phyloP scores from a whole-genome alignment of 1,140 invertebrate genomes.

The Lasioglossum baleicum region DNA sequence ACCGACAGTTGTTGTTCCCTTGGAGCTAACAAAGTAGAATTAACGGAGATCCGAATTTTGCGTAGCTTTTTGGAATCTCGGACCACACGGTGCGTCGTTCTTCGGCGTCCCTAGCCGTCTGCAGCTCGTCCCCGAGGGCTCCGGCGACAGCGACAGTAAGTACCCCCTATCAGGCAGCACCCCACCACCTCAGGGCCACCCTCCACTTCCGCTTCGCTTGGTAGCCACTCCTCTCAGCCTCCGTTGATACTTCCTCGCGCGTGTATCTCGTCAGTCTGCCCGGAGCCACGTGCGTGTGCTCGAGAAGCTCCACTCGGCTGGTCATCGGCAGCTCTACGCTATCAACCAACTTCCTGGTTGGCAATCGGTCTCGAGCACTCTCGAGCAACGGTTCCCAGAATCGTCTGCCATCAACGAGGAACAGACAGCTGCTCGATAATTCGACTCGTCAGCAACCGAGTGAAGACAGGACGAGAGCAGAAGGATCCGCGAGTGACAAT shows the following conservation, averaged over 20 bases:
- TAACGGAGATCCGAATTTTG: no score
- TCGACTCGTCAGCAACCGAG: background rate
- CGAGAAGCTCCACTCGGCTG: constrained; percentile 39
- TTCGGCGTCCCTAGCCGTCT: constrained; percentile 16
- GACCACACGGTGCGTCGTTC: background rate
- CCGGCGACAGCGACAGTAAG: background rate
- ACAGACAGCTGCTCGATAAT: background rate
- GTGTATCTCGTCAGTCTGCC: constrained; percentile 66
- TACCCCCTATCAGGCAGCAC: constrained; percentile 22
- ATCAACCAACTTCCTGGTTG: constrained; percentile 6
- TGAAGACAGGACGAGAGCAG: background rate
- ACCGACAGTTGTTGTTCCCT: no score
- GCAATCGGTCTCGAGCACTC: background rate
- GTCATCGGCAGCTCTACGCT: background rate
- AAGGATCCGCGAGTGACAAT: background rate
- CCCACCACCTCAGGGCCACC: constrained; percentile 57
- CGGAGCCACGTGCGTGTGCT: constrained; percentile 64
- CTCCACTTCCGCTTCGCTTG: constrained; percentile 62
- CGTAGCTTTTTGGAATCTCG: no score
- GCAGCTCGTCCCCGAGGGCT: constrained; percentile 4
- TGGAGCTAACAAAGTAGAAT: no score
- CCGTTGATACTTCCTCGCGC: constrained; percentile 65
- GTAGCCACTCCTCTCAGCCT: constrained; percentile 64
- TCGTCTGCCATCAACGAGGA: background rate
- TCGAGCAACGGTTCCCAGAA: background rate